phyloP scores from a whole-genome alignment of 1,140 invertebrate species.

The Drosophila bocki region DNA sequence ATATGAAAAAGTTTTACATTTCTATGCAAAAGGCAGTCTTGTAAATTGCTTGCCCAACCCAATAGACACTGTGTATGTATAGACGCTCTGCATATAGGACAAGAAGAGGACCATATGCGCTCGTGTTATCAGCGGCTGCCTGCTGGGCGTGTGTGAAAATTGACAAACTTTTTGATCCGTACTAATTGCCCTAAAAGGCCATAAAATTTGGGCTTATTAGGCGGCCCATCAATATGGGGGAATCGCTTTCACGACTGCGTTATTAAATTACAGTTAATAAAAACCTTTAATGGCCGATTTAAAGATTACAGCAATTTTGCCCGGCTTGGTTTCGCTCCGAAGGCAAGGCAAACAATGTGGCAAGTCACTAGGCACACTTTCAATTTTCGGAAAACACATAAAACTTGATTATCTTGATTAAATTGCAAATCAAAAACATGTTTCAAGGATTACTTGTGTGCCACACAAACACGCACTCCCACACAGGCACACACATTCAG shows the following conservation, averaged over 20 bases:
- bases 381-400: conserved; percentile 83
- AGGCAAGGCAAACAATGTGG: conserved; percentile 71
- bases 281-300: conserved; percentile 71
- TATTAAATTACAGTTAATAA: conserved; percentile 78
- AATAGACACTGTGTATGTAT: neutral
- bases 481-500: conserved; percentile 5
- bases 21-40: conserved; percentile 69
- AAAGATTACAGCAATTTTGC: conserved; percentile 61
- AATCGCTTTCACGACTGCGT: conserved; percentile 17
- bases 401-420: conserved; percentile 84
- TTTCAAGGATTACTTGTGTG: conserved; percentile 81
- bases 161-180: conserved; percentile 48
- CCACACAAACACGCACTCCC: conserved; percentile 24
- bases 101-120: conserved; percentile 1
- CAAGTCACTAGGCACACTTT: conserved; percentile 75
- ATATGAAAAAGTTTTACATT: conserved; percentile 83
- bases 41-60: conserved; percentile 58
- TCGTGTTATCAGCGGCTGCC: conserved; percentile 34
- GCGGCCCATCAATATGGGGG: conserved; percentile 31
- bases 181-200: conserved; percentile 53
- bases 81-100: conserved; percentile 1
- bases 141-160: conserved; percentile 12
- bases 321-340: neutral
- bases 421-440: conserved; percentile 84
- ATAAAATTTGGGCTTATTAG: conserved; percentile 45